Percentiles rank a stretch among this genome's conserved stretches.
Evolutionary conservation across 2,113 vertebrate genomes (phyloP).

Genomic region (Oreochromis spilurus): DNA sequence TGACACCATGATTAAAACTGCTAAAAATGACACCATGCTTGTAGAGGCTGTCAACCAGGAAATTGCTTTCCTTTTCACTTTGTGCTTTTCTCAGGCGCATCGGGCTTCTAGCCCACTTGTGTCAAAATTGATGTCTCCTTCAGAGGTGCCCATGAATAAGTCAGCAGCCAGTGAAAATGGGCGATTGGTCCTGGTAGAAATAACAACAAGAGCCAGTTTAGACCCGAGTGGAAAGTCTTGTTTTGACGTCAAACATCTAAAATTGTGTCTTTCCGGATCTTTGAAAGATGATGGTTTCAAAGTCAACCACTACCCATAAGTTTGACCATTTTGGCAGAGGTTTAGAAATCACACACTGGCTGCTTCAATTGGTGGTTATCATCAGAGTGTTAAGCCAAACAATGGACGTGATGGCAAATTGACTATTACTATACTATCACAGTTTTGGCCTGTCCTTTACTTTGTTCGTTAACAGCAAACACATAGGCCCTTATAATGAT

Average conservation of each 20-base stretch:
- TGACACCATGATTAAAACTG: constrained; percentile 38
- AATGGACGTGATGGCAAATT: not conserved
- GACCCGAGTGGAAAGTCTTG: not conserved
- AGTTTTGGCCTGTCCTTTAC: not conserved
- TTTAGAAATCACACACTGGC: not conserved
- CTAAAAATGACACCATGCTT: constrained; percentile 17
- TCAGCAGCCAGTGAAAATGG: not conserved
- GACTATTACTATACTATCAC: not conserved
- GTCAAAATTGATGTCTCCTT: constrained; percentile 13
- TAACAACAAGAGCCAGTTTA: not conserved
- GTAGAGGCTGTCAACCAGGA: constrained; percentile 30
- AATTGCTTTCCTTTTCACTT: constrained; percentile 37
- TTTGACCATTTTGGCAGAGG: not conserved
- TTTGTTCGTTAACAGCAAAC: not conserved
- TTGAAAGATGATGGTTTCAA: not conserved
- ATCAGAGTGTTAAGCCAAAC: not conserved
- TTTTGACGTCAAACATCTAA: not conserved
- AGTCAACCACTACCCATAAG: not conserved
- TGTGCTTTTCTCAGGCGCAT: not conserved
- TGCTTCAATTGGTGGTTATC: not conserved
- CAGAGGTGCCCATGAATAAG: constrained; percentile 36
- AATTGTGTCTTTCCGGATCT: not conserved
- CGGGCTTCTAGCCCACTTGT: not conserved
- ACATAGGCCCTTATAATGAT: not conserved
- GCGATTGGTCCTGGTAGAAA: not conserved